Evolutionary conservation across 2,113 vertebrate species (phyloP).

Genomic region (Mugil cephalus): DNA sequence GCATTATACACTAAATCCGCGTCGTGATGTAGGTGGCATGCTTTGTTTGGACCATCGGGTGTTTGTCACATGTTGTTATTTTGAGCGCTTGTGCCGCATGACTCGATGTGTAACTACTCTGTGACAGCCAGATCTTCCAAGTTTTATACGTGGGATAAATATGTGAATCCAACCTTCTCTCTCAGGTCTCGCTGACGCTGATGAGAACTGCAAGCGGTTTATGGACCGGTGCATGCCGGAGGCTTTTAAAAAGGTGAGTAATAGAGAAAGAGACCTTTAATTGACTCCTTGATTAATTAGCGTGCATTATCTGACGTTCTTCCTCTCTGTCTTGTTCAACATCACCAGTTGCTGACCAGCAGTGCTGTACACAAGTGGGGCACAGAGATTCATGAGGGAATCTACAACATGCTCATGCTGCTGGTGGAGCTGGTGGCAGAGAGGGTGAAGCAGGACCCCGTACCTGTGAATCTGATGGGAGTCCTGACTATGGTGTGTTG

Average conservation of each 20-base stretch:
- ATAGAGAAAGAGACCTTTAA: not conserved
- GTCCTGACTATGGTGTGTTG: constrained; percentile 94
- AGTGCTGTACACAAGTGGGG: constrained; percentile 99
- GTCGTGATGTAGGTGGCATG: constrained; percentile 29
- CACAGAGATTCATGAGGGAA: constrained; percentile 98
- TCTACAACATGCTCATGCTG: constrained; percentile 99
- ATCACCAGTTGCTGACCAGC: constrained; percentile 91
- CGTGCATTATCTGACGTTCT: not conserved
- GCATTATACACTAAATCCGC: constrained; percentile 4
- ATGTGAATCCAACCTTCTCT: constrained; percentile 20
- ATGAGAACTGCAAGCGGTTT: constrained; percentile 98
- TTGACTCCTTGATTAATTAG: not conserved
- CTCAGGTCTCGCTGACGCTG: constrained; percentile 95
- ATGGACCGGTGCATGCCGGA: constrained; percentile 99
- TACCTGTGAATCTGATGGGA: constrained; percentile 91
- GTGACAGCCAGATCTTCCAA: not conserved
- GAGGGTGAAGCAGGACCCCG: constrained; percentile 95
- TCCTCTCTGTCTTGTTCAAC: not conserved
- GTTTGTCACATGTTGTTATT: constrained; percentile 55
- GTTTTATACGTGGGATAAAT: not conserved
- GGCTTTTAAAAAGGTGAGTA: constrained; percentile 97
- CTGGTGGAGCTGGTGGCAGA: constrained; percentile 97
- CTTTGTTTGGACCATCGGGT: constrained; percentile 32
- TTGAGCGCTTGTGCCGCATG: constrained; percentile 18
- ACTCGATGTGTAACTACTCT: constrained; percentile 18